Base-by-base conservation (phyloP, 2,113 vertebrate species). In the Ceyx melanurus region DNA sequence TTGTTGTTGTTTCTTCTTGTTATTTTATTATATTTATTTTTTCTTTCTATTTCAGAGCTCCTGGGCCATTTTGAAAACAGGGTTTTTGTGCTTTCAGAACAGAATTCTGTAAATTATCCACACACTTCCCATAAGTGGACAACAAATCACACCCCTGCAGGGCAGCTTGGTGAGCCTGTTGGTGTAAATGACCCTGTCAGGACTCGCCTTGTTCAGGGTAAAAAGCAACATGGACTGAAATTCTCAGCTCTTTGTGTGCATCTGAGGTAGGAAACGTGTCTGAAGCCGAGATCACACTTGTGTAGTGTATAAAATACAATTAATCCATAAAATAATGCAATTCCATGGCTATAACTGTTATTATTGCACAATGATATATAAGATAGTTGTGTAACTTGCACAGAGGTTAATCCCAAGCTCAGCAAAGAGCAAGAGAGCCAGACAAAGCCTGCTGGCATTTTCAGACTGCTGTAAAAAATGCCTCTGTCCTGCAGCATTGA, bases 401-500 rank as follows among this genome's bases (percentile, higher is more conserved):
- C 13, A 6, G 11, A 15, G 28, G 26, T 31, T 60, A 33, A 28
- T 58, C 20, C 45, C 19, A 12, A 48, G 23, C 31, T 54, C 22
- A 9, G 3, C 23, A 37, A n/a, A 31, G 21, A 46, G 16, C 16
- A 48, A 58, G 5, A 43, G 54, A 57, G 35, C 58, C 31, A 29
- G 45, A 23, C 0, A 2, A 58, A 48, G 29, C 28, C 11, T 3
- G 11, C 1, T 20, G 68, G 11, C 7, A 11, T 11, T 31, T 50
- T 25, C 10, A 45, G 22, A 22, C 6, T 13, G 37, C 7, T 82
- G 67, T 16, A 14, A 26, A 54, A 54, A 7, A 6, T 5, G 6
- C 4, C 19, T 65, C 37, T 42, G 22, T 9, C 16, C 16, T 11
- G n/a, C 6, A 21, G 13, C 6, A 0, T 3, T 8, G 22, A 15